These are phyloP conservation scores for Calyptommatus sinebrachiatus DNA, from an alignment of 2,113 vertebrate genomes.

Conservation along the genomic window DNA sequence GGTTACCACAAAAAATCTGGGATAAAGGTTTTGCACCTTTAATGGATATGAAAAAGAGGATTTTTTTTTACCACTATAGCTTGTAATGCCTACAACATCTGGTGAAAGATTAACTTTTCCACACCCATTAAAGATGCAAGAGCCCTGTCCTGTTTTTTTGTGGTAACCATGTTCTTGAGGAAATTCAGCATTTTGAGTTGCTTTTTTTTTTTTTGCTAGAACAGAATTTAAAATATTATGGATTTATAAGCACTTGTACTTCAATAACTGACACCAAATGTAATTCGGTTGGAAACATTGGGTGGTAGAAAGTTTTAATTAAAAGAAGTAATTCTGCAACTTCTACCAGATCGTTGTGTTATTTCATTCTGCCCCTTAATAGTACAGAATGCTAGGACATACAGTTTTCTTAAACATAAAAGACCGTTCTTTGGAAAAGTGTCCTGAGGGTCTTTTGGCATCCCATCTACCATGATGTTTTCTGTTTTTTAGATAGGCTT, in stretches of 20 bases:
- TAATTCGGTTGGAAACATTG: slow-evolving; percentile 22
- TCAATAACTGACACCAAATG: neutral
- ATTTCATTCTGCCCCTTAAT: slow-evolving; percentile 21
- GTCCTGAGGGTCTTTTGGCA: neutral
- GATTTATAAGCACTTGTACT: slow-evolving; percentile 4
- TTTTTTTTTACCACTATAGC: too few species aligned
- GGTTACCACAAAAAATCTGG: too few species aligned
- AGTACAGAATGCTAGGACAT: neutral
- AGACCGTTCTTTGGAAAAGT: slow-evolving; percentile 8
- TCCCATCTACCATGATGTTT: neutral
- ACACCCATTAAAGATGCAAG: too few species aligned
- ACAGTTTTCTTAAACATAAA: neutral
- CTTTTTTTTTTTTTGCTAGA: neutral
- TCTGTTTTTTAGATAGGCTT: neutral
- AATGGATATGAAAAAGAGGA: too few species aligned
- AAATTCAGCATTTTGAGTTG: neutral
- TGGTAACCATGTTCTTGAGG: neutral
- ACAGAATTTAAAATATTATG: neutral
- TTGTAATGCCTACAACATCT: too few species aligned
- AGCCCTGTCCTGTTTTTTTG: too few species aligned
- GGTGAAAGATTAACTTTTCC: too few species aligned
- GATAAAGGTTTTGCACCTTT: too few species aligned
- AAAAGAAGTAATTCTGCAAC: neutral
- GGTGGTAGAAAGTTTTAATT: slow-evolving; percentile 9
- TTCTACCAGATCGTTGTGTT: slow-evolving; percentile 24